Evolutionary conservation across 2,888 invertebrate genomes (phyloP), one percentile per base, ranked within the genome.

Genomic region (Protula sp.): DNA sequence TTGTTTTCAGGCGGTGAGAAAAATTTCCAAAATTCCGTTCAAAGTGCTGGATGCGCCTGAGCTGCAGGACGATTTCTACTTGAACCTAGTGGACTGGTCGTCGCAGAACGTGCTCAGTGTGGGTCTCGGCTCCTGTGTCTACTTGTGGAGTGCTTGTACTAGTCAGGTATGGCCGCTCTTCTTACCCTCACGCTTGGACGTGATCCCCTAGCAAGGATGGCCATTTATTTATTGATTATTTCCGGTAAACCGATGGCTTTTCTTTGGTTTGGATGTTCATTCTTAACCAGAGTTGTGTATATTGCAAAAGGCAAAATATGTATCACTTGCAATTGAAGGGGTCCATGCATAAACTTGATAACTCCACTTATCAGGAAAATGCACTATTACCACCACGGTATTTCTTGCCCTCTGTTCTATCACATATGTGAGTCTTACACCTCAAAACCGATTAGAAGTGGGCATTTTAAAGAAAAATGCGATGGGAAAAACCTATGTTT

Each of bases 41-140:
- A 99, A 99, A 84, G 90, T 95, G 38, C 84, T 97, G 54, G 95
- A 97, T 78, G 95, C 95, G 2, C 95, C 95, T 2, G 95, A 97
- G 82, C 83, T 97, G 59, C 94, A 98, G 83, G 99, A 99, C 83
- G 99, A 99, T 83, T 99, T 99, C 85, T 97, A 97, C 81, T 83
- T 99, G 70, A 99, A 99, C 83, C 86, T 99, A 65, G 98, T 99
- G 38, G 99, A 99, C 82, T 99, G 99, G 99, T 97, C 97, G 3
- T 92, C 95, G 56, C 94, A 94, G 83, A 99, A 99, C 82, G 94
- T 99, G 38, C 87, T 99, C 63, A 94, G 95, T 79, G 99, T 99
- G 2, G 99, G 98, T 0, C 85, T 99, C 26, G 95, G 95, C 31
- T 93, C 93, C 74, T 97, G 97, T 80, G 99, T 99, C 0, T 99